Percentiles rank a stretch among this genome's conserved stretches.
phyloP scores from a whole-genome alignment of 1,140 invertebrate genomes.

The Chironomus tepperi region DNA sequence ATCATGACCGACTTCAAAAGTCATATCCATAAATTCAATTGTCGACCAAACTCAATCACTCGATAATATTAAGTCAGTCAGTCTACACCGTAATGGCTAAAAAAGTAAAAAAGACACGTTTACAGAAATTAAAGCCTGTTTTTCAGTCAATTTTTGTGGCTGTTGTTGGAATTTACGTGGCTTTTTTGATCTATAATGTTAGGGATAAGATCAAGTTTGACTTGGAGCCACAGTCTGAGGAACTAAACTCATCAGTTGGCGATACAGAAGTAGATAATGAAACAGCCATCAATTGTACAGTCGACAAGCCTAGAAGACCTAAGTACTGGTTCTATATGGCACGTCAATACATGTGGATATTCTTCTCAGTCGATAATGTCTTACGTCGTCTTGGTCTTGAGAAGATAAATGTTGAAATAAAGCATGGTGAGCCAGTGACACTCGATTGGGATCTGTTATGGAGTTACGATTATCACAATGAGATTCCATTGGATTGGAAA shows the following conservation, averaged over 20 bases:
- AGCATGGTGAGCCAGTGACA: background rate
- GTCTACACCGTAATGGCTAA: background rate
- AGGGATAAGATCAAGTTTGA: background rate
- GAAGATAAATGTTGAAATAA: background rate
- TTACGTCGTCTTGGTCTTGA: background rate
- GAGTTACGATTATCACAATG: constrained; percentile 16
- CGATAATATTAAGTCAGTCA: too few species aligned
- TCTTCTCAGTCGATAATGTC: background rate
- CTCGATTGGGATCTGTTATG: background rate
- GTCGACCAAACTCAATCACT: too few species aligned
- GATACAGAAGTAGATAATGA: background rate
- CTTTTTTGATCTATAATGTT: background rate
- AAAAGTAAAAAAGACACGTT: background rate
- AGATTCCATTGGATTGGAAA: constrained; percentile 1
- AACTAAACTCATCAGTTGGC: background rate
- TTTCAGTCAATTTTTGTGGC: background rate
- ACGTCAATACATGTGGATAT: constrained; percentile 17
- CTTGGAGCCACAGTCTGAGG: background rate
- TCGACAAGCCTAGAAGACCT: background rate
- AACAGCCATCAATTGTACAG: background rate
- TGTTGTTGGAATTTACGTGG: background rate
- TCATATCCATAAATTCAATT: too few species aligned
- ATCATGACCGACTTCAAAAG: too few species aligned
- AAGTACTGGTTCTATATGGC: constrained; percentile 18
- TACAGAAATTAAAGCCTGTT: background rate